phyloP scores from a whole-genome alignment of 2,797 vertebrate species.

The Crocodylus rhombifer region DNA sequence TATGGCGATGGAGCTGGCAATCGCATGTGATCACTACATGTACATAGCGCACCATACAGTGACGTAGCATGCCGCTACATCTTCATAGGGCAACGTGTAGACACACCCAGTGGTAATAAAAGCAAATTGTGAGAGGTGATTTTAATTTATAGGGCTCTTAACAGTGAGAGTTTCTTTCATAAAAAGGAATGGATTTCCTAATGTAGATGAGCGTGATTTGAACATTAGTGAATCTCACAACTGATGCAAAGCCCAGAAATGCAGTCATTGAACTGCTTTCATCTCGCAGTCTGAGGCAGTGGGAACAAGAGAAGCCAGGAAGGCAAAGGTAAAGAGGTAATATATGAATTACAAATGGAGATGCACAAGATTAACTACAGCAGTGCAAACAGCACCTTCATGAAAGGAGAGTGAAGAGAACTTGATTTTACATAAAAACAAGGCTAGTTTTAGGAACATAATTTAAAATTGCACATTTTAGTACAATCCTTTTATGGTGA shows the following conservation, averaged over 20 bases:
- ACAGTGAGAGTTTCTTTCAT: background rate
- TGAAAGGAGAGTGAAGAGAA: conserved; percentile 13
- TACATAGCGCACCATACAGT: no score
- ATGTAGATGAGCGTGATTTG: background rate
- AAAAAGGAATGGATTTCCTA: conserved; percentile 7
- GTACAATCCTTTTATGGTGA: conserved; percentile 28
- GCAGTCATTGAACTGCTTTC: background rate
- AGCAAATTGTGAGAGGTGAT: background rate
- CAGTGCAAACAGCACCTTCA: conserved; percentile 51
- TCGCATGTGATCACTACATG: no score
- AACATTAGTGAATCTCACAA: background rate
- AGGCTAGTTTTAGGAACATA: conserved; percentile 59
- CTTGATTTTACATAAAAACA: conserved; percentile 59
- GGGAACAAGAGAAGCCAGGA: conserved; percentile 50
- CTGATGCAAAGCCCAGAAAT: background rate
- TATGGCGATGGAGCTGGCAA: no score
- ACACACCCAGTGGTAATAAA: no score
- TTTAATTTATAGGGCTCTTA: background rate
- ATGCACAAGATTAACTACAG: conserved; percentile 39
- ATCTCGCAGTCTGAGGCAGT: background rate
- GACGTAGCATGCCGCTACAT: no score
- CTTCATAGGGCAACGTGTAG: no score
- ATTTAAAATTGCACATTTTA: conserved; percentile 64
- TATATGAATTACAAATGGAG: conserved; percentile 40
- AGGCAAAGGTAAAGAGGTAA: background rate